Conservation (phyloP, 2,113 vertebrate species). For the Leptobrachium ailaonicum region DNA sequence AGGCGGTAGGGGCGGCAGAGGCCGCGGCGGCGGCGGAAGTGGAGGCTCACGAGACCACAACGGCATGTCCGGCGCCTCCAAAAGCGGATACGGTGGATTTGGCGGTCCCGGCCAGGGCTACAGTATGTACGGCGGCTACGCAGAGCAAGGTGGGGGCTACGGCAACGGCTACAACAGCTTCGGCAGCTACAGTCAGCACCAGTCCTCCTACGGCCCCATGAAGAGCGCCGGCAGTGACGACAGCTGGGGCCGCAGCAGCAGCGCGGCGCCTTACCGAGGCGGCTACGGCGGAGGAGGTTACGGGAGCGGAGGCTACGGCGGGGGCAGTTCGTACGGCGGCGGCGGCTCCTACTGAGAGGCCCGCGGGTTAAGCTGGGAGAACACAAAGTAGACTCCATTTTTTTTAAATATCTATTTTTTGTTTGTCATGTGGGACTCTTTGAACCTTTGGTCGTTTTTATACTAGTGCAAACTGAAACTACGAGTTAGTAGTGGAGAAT, state of each 20-base stretch:
- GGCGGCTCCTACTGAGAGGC: constrained; percentile 68
- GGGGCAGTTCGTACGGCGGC: constrained; percentile 49
- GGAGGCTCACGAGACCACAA: constrained; percentile 74
- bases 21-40: constrained; percentile 60
- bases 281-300: constrained; percentile 78
- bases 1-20: constrained; percentile 72
- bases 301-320: constrained; percentile 55
- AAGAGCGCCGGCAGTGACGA: constrained; percentile 86
- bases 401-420: neutral
- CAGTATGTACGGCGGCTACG: constrained; percentile 66
- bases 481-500: neutral
- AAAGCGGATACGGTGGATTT: constrained; percentile 80
- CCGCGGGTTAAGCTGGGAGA: too few relatives aligned
- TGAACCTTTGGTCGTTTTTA: neutral
- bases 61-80: constrained; percentile 76
- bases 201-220: constrained; percentile 89
- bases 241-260: constrained; percentile 83
- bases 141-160: constrained; percentile 71
- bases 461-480: neutral
- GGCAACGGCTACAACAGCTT: constrained; percentile 92
- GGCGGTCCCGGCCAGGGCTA: constrained; percentile 64
- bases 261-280: constrained; percentile 81
- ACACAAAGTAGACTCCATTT: too few relatives aligned
- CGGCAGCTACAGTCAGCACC: constrained; percentile 91
- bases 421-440: neutral